Base-by-base conservation (phyloP, 2,113 vertebrate species). In the Coturnix japonica region DNA sequence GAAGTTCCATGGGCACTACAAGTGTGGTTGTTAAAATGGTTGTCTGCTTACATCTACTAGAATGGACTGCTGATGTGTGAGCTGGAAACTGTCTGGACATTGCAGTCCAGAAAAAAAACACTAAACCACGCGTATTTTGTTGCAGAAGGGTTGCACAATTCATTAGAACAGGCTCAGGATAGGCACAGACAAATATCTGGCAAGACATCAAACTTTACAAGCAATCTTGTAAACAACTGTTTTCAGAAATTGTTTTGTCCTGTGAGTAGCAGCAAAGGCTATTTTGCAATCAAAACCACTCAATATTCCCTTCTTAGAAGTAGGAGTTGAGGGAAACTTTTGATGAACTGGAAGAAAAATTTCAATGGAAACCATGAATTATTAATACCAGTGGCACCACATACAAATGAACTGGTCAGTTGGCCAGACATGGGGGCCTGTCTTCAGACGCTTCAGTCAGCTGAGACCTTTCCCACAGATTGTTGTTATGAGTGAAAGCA, bases 81-180 rank as follows among this genome's bases (percentile, higher is more conserved):
- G 18, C 28, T 57, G 63, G 46, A 61, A 85, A 51, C 35, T 35
- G 44, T n/a, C 53, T 63, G 57, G 35, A 25, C 9, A 71, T 21
- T 30, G 33, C 47, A 69, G 30, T 59, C n/a, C 25, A 39, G 25
- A 19, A 18, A 39, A 73, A n/a, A 35, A 79, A 13, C 19, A 65
- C 35, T 73, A 69, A 57, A 51, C 17, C 14, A 47, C 30, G 65
- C 22, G 22, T 0, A 0, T 18, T 31, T 59, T 0, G 0, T 26
- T 56, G 39, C 15, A 84, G 39, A 82, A 87, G 51, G 20, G 63
- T 49, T 65, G 23, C 10, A 35, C 31, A 71, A 2, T 30, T 13
- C 2, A 0, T 39, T 31, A 83, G 41, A 85, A 23, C 35, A 70
- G 43, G 37, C 46, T 78, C 22, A 43, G 60, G 46, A n/a, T 39